A percentile compares a stretch with the other conserved stretches of the same genome.
Evolutionary conservation across 2,113 vertebrate species (phyloP).

Genomic region (Candoia aspera): DNA sequence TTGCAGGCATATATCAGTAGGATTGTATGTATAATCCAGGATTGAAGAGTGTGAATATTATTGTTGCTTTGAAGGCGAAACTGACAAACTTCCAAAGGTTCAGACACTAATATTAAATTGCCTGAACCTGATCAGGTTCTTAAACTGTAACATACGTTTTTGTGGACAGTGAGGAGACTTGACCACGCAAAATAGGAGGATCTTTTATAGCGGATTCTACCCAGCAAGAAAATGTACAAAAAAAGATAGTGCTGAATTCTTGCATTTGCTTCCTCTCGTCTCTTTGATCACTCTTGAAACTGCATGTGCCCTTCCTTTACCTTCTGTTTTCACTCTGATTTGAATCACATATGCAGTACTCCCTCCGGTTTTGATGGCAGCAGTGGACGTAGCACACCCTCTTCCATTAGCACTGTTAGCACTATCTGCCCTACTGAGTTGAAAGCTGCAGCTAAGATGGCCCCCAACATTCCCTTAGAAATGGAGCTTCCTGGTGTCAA

Average conservation of each 20-base stretch:
- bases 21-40: not conserved
- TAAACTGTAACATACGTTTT: not conserved
- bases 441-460: slow-evolving; percentile 79
- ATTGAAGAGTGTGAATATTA: not conserved
- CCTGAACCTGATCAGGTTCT: not conserved
- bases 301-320: slow-evolving; percentile 57
- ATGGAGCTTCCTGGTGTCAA: slow-evolving; percentile 83
- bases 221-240: not conserved
- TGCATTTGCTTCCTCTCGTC: slow-evolving; percentile 18
- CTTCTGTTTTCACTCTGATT: slow-evolving; percentile 27
- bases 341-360: slow-evolving; percentile 68
- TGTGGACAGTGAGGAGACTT: not conserved
- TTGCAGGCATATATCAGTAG: not conserved
- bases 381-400: slow-evolving; percentile 80
- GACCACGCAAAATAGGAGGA: slow-evolving; percentile 4
- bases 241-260: not conserved
- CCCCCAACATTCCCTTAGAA: slow-evolving; percentile 81
- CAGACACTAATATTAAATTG: slow-evolving; percentile 10
- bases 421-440: slow-evolving; percentile 80
- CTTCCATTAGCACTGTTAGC: slow-evolving; percentile 77
- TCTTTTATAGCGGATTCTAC: not conserved
- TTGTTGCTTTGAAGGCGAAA: slow-evolving; percentile 1
- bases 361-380: slow-evolving; percentile 75
- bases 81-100: slow-evolving; percentile 17
- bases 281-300: slow-evolving; percentile 47